Conservation (phyloP, 2,797 vertebrate genomes). For the Falco cherrug region DNA sequence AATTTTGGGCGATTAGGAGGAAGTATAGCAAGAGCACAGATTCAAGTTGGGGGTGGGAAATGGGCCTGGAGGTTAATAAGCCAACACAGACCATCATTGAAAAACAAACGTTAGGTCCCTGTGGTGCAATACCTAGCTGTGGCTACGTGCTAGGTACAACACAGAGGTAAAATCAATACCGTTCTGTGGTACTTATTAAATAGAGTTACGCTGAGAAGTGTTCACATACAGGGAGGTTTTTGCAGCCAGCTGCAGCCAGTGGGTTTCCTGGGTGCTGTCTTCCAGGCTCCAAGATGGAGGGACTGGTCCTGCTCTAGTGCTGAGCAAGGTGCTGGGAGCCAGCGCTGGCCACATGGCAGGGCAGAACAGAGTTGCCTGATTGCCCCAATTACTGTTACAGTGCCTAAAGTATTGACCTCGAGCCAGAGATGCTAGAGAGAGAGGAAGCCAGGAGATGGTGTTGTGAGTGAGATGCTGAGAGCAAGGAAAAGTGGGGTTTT, state of each 20-base stretch:
- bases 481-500: not conserved
- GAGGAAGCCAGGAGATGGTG: not conserved
- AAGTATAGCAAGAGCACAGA: not conserved
- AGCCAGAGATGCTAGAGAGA: not conserved
- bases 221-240: not conserved
- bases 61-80: not conserved
- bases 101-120: slow-evolving; percentile 10
- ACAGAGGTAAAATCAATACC: not conserved
- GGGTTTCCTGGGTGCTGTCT: not conserved
- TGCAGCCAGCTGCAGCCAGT: not conserved
- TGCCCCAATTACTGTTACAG: not conserved
- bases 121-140: not conserved
- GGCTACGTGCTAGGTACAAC: not conserved
- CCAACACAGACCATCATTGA: not conserved
- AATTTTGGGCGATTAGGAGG: not conserved
- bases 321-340: not conserved
- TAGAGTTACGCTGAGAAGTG: not conserved
- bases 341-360: not conserved
- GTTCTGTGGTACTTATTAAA: not conserved
- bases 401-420: not conserved
- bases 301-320: not conserved
- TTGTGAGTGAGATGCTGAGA: not conserved
- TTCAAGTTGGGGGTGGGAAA: not conserved
- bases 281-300: not conserved
- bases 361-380: not conserved